These are phyloP conservation scores for Trochalopteron elliotii DNA, from an alignment of 2,113 vertebrate species.

Conservation along the genomic window DNA sequence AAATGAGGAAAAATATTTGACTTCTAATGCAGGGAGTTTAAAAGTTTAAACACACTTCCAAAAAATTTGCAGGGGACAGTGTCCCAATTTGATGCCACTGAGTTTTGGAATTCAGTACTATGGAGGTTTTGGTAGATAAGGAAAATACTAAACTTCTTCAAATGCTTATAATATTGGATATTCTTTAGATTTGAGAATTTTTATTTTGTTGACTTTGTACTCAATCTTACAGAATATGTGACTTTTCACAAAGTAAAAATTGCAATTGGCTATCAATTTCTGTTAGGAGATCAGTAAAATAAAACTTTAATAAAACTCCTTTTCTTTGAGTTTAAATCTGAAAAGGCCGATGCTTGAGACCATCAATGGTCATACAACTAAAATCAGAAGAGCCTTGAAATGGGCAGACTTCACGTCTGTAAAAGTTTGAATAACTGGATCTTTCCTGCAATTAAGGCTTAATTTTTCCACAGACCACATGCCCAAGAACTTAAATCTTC, in stretches of 20 bases:
- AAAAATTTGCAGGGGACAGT: neutral
- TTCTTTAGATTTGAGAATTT: neutral
- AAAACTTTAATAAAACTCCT: neutral
- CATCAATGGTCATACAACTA: neutral
- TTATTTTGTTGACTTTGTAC: neutral
- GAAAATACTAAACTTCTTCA: neutral
- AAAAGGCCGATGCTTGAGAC: neutral
- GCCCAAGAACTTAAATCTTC: neutral
- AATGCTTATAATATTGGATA: neutral
- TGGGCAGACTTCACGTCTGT: neutral
- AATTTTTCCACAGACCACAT: neutral
- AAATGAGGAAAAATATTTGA: neutral
- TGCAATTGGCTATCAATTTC: neutral
- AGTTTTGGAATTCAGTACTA: neutral
- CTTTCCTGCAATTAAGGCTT: neutral
- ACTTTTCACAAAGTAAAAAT: neutral
- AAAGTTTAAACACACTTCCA: neutral
- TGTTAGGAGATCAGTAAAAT: neutral
- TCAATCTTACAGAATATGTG: neutral
- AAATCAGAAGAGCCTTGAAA: neutral
- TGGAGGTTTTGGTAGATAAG: neutral
- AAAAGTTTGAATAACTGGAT: neutral
- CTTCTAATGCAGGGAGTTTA: neutral
- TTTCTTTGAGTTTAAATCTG: neutral
- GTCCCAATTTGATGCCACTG: neutral